Evolutionary conservation across 2,113 vertebrate species (phyloP), one percentile per base, ranked within the genome.

Genomic region (Abramis brama): DNA sequence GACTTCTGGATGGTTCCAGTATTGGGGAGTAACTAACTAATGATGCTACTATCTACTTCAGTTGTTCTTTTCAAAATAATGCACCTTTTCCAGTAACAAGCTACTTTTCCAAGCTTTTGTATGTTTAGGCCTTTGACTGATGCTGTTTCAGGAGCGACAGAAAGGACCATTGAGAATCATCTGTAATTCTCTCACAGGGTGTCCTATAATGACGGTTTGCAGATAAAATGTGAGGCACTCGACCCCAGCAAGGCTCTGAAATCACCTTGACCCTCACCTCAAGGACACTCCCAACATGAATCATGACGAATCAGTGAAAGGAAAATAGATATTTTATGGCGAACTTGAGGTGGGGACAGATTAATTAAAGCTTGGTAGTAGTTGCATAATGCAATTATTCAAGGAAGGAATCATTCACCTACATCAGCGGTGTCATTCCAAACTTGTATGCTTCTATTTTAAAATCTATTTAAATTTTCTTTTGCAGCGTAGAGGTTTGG

Each of bases 131-230:
- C 8, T 70, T 23, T 21, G 33, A 70, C 66, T 39, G 33, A 70
- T 70, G 66, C 30, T 39, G 68, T 43, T 71, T 71, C 36, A 43
- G 36, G 36, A 23, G 21, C 2, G 2, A 71, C 68, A 43, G 36
- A 43, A 71, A 39, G 9, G 33, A 23, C 68, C 2, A 2, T 70
- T 70, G 73, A 83, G 79, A 83, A 87, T 52, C 74, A 84, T 84
- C 75, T 62, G 76, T 87, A 85, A 85, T 87, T 87, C 45, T 68
- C 68, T 62, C n/a, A n/a, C 59, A 64, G 74, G 59, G 23, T 59
- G n/a, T 50, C 39, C n/a, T n/a, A 50, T 76, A 77, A 68, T 82
- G 83, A 45, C 21, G 33, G 86, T 50, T 59, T 79, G 52, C 25
- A 43, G 70, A 76, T 85, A 33, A 85, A 59, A 80, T 64, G 36